A percentile compares a stretch with the other conserved stretches of the same genome.
Evolutionary conservation across 2,113 vertebrate species (phyloP).

Genomic region (Steatornis caripensis): DNA sequence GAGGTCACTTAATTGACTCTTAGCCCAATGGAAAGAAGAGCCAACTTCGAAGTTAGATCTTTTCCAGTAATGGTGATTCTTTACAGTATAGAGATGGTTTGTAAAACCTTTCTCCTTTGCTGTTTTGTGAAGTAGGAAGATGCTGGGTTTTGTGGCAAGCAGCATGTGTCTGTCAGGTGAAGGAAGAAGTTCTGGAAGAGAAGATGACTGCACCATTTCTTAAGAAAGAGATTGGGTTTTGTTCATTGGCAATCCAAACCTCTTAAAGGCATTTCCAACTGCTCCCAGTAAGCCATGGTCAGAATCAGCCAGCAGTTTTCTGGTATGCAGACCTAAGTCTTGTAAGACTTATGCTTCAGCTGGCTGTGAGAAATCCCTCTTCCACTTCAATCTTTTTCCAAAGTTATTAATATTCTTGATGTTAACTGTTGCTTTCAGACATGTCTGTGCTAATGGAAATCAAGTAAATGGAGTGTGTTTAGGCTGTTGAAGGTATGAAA

Average conservation of each 20-base stretch:
- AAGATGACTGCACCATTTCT: background rate
- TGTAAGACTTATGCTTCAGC: background rate
- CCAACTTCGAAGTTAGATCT: background rate
- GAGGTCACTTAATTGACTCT: background rate
- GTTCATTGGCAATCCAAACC: background rate
- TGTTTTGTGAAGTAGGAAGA: background rate
- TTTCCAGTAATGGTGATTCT: background rate
- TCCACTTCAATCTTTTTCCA: background rate
- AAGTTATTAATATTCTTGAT: background rate
- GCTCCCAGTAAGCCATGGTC: background rate
- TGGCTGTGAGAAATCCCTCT: background rate
- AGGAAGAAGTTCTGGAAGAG: background rate
- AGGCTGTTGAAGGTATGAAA: background rate
- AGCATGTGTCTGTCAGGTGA: background rate
- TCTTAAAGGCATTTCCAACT: background rate
- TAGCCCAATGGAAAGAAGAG: background rate
- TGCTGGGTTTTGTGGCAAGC: background rate
- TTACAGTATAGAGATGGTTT: background rate
- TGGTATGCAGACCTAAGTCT: background rate
- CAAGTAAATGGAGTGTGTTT: background rate
- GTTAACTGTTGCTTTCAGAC: background rate
- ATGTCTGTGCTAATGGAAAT: background rate
- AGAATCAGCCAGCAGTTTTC: background rate
- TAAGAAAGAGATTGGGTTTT: background rate
- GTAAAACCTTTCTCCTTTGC: background rate